Evolutionary conservation across 2,797 vertebrate species (phyloP).

Genomic region (Australoheros facetus): DNA sequence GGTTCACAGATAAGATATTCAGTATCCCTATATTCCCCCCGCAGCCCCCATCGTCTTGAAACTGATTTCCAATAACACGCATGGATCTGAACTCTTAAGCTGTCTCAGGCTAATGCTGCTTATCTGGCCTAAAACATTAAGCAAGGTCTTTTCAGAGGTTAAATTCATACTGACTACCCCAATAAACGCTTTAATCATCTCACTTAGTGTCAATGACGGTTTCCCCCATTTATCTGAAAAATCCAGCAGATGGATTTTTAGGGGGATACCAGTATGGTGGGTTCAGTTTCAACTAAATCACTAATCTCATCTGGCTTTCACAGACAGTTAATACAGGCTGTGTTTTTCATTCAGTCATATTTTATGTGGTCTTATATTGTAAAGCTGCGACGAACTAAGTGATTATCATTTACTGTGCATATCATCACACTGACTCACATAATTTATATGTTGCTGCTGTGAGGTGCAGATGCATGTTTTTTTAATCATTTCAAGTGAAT

Average conservation of each 20-base stretch:
- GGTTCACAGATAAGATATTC: slow-evolving; percentile 76
- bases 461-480: slow-evolving; percentile 33
- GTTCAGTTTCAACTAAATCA: slow-evolving; percentile 46
- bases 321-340: slow-evolving; percentile 39
- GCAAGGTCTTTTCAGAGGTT: slow-evolving; percentile 68
- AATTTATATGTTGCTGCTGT: slow-evolving; percentile 58
- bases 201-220: slow-evolving; percentile 60
- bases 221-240: slow-evolving; percentile 66
- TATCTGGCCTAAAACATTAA: slow-evolving; percentile 77
- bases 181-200: slow-evolving; percentile 73
- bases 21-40: slow-evolving; percentile 63
- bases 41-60: slow-evolving; percentile 67
- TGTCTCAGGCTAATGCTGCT: slow-evolving; percentile 73
- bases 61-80: slow-evolving; percentile 74
- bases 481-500: slow-evolving; percentile 43
- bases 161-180: slow-evolving; percentile 56
- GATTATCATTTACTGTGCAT: slow-evolving; percentile 49
- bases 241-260: slow-evolving; percentile 65
- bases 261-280: slow-evolving; percentile 23
- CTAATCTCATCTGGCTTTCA: slow-evolving; percentile 57
- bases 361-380: slow-evolving; percentile 48
- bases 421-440: slow-evolving; percentile 21
- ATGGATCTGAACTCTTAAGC: slow-evolving; percentile 71
- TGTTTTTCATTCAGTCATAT: slow-evolving; percentile 57
- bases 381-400: slow-evolving; percentile 51